Percentiles rank a stretch among this genome's conserved stretches.
phyloP scores from a whole-genome alignment of 2,797 vertebrate genomes.

The Esox lucius region DNA sequence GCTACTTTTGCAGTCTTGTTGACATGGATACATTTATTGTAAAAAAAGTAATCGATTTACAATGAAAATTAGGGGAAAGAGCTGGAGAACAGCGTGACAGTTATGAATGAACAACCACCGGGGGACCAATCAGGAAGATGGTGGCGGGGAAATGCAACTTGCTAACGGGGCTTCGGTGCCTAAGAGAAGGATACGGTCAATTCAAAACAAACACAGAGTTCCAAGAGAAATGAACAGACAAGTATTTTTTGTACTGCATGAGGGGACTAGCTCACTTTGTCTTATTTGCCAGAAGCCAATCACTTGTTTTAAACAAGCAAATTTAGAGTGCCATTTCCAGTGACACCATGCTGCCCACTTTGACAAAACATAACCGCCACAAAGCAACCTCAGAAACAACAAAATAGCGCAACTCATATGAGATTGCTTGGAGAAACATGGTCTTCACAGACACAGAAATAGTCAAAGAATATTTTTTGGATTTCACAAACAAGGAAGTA shows the following conservation, averaged over 20 bases:
- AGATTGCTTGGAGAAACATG: conserved; percentile 4
- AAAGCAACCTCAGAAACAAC: not conserved
- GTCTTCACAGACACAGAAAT: not conserved
- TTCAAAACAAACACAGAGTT: conserved; percentile 6
- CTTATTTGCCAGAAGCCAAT: not conserved
- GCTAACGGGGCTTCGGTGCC: not conserved
- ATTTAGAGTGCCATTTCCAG: too few relatives aligned
- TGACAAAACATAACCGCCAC: not conserved
- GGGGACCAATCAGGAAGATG: not conserved
- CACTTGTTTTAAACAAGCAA: not conserved
- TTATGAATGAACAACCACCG: not conserved
- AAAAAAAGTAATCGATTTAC: not conserved
- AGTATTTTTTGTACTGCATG: not conserved
- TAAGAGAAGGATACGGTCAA: not conserved
- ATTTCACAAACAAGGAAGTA: conserved; percentile 1
- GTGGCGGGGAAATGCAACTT: not conserved
- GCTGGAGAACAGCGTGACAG: not conserved
- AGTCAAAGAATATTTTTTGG: not conserved
- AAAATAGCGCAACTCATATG: not conserved
- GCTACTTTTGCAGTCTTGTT: not conserved
- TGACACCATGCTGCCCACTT: too few relatives aligned
- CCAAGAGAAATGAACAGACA: not conserved
- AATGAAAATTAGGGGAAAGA: not conserved
- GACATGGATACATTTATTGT: not conserved
- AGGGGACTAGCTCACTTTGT: not conserved